These are phyloP conservation scores for Pentamera pediparva DNA, from an alignment of 53 echinoderm and acorn worm species.

Conservation along the genomic window DNA sequence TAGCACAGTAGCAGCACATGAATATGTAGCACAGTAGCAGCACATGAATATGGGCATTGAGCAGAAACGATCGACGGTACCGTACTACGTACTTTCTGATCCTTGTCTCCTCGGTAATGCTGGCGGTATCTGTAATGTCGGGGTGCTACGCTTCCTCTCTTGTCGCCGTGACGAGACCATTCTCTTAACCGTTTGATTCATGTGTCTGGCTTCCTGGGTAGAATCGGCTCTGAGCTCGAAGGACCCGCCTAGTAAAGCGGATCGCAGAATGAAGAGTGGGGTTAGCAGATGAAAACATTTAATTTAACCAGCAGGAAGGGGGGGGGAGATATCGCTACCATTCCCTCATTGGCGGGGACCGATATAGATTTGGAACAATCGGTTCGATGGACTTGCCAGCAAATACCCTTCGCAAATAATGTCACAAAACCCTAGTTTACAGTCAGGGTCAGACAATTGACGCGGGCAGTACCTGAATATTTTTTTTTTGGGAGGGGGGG, in stretches of 20 bases:
- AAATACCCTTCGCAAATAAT: too few relatives aligned
- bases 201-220: slow-evolving; percentile 13
- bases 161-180: slow-evolving; percentile 15
- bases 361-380: background rate
- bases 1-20: too few relatives aligned
- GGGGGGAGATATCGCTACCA: background rate
- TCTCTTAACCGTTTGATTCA: slow-evolving; percentile 16
- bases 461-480: too few relatives aligned
- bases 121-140: background rate
- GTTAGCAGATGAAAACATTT: background rate
- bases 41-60: too few relatives aligned
- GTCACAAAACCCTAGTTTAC: too few relatives aligned
- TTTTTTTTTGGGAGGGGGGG: too few relatives aligned
- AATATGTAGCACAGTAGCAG: too few relatives aligned
- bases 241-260: background rate
- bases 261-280: background rate
- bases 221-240: slow-evolving; percentile 14
- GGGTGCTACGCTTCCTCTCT: background rate
- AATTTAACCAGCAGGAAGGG: background rate
- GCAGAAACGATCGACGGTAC: too few relatives aligned
- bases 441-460: too few relatives aligned
- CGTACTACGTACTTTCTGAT: too few relatives aligned
- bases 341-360: background rate
- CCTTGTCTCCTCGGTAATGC: slow-evolving; percentile 12
- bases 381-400: too few relatives aligned